Base-by-base conservation (phyloP, 2,888 invertebrate species). In the Lacanobia oleracea region DNA sequence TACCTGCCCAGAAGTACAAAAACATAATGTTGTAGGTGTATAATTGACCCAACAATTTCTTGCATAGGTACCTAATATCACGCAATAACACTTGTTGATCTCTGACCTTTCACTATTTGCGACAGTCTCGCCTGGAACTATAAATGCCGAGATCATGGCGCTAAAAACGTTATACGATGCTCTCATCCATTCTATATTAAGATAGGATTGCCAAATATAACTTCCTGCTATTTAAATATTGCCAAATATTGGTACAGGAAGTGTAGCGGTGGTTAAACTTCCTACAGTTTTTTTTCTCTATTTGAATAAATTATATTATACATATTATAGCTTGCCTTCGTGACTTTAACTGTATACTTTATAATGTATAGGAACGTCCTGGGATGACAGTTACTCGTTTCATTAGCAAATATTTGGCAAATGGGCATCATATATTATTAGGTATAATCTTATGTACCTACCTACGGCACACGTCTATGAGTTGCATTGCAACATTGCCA, bases 21-120 rank as follows among this genome's bases (percentile, higher is more conserved):
- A 12, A n/a, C 43, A 27, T 27, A 60, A 60, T 65, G 10, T n/a
- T n/a, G 9, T 59, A 33, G 33, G 33, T 6, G 6, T 61, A 37
- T 63, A 33, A 45, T 12, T 45, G 5, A 48, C 48, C 9, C 33
- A 37, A 21, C 6, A n/a, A 56, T 45, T 37, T 45, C 16, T 37
- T n/a, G 23, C 4, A 43, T 43, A n/a, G n/a, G n/a, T n/a, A 43
- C 43, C 43, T 53, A n/a, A n/a, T 40, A 50, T 50, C 10, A 71
- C 12, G 16, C 33, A 45, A 51, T 33, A 16, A 18, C 43, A n/a
- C 14, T 50, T 51, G 43, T 62, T 51, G 43, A 62, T n/a, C 67
- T 67, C 51, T 73, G 76, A 73, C 72, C 67, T 73, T 45, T 37
- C 23, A 33, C 16, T 40, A 16, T 23, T 23, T 21, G 18, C 7